Base-by-base conservation (phyloP, 1,140 invertebrate species). In the Rhyacophila brunnea region DNA sequence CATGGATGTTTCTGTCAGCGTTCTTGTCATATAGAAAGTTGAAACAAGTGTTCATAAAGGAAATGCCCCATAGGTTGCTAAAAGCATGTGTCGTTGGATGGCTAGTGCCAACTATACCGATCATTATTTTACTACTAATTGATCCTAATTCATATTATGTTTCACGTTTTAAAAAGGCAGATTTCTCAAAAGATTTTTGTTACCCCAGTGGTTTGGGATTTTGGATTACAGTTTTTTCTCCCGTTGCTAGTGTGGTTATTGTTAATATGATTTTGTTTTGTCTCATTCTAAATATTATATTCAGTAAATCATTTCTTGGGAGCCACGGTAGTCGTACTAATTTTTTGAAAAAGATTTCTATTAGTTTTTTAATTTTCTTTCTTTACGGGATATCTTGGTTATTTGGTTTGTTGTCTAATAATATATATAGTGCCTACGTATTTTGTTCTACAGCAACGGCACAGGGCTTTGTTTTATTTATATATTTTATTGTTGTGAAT, bases 1-100 rank as follows among this genome's bases (percentile, higher is more conserved):
- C 72, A 54, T 81, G 79, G 79, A 81, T 81, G 79, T 58, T 81
- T 18, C 72, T 81, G 0, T 74, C 78, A 4, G 78, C 77, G 6
- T 65, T 77, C 0, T 40, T 81, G 4, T 79, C 79, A 6, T 80
- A 79, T 59, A 65, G 73, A 38, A 64, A 78, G 47, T 58, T 79
- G 11, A 77, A 80, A 6, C 63, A 72, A 43, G 74, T 80, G 2
- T 79, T 79, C 32, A 70, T 71, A 1, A 68, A 73, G 51, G 73
- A 74, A 34, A 67, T 72, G 11, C 76, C 77, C 5, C 74, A 79
- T 48, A 76, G 75, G 53, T 62, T 81, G 14, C 58, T 80, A 10
- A 71, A 74, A 54, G 75, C 78, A 3, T 70, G 73, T 0, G 69
- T 74, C 0, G 79, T 80, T 56, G 68, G 74, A 5, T 80, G 76